phyloP scores from a whole-genome alignment of 2,113 vertebrate species.

The Hippoglossus stenolepis region DNA sequence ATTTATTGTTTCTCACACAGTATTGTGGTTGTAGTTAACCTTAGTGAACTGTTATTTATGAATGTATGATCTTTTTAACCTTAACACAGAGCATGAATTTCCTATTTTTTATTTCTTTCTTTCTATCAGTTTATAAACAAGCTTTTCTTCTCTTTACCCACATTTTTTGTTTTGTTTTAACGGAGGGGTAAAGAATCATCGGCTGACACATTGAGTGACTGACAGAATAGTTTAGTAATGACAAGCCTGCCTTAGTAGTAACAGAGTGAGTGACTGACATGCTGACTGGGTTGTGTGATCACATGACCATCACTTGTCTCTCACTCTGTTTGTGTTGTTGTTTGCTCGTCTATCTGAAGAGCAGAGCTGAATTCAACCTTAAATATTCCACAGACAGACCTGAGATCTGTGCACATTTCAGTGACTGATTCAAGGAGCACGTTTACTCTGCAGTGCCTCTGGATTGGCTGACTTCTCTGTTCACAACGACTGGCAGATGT shows the following conservation, averaged over 20 bases:
- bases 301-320: neutral
- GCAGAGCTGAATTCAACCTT: neutral
- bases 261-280: neutral
- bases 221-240: neutral
- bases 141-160: neutral
- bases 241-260: neutral
- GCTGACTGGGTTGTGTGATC: neutral
- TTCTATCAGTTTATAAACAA: too few relatives aligned
- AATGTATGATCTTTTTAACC: too few relatives aligned
- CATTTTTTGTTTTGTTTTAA: neutral
- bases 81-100: too few relatives aligned
- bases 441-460: too few relatives aligned
- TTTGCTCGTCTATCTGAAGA: neutral
- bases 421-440: too few relatives aligned
- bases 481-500: too few relatives aligned
- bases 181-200: too few relatives aligned
- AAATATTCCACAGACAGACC: neutral
- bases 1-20: too few relatives aligned
- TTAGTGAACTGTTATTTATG: too few relatives aligned
- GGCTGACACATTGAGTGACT: neutral
- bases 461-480: too few relatives aligned
- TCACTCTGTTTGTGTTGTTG: neutral
- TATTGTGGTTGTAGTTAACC: too few relatives aligned
- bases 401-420: neutral
- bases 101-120: too few relatives aligned